Evolutionary conservation across 2,797 vertebrate species (phyloP).

Genomic region (Anguilla marmorata): DNA sequence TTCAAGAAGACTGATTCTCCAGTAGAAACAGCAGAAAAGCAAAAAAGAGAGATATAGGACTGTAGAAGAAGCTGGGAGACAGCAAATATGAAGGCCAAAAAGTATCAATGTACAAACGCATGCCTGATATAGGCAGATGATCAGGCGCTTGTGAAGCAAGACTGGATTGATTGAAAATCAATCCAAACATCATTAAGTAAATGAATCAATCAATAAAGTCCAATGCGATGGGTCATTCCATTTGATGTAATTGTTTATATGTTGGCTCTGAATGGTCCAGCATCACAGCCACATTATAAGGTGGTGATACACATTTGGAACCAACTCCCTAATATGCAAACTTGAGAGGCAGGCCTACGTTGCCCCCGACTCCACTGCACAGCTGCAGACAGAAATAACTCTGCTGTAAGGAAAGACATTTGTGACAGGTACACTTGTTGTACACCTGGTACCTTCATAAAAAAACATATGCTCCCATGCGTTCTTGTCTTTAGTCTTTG

Average conservation of each 20-base stretch:
- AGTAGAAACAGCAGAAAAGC: background rate
- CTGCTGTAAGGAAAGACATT: background rate
- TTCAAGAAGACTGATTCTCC: background rate
- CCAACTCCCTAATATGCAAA: background rate
- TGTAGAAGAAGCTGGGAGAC: background rate
- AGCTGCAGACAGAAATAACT: background rate
- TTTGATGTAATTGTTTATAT: background rate
- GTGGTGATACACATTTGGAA: background rate
- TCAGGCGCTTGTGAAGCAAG: background rate
- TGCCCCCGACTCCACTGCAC: background rate
- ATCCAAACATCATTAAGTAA: background rate
- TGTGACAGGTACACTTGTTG: background rate
- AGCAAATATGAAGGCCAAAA: background rate
- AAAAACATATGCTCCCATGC: background rate
- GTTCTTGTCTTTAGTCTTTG: background rate
- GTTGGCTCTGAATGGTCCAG: background rate
- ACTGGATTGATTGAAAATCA: too few relatives aligned
- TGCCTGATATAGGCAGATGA: background rate
- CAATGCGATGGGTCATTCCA: background rate
- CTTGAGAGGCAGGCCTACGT: background rate
- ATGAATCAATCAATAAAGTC: background rate
- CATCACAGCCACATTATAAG: background rate
- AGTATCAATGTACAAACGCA: background rate
- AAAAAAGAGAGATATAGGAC: background rate
- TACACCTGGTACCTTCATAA: background rate